Conservation (phyloP, 1,140 invertebrate genomes). For the Calosoma granatense region DNA sequence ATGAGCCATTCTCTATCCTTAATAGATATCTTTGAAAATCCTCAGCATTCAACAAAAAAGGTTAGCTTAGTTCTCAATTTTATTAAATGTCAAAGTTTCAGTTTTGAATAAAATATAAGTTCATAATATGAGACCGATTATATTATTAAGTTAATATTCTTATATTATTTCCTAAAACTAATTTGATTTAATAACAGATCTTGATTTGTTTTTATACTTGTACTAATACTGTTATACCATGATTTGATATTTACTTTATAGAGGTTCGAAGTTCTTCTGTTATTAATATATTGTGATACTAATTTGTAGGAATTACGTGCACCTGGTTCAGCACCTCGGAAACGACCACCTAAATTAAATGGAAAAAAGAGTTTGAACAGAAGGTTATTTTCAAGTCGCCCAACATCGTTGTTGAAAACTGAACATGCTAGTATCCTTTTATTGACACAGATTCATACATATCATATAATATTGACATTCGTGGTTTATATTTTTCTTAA, state of each 20-base stretch:
- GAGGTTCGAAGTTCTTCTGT: too few relatives aligned
- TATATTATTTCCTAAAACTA: neutral
- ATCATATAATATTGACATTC: neutral
- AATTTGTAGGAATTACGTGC: neutral
- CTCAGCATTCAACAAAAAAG: neutral
- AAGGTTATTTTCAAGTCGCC: neutral
- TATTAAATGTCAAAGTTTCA: neutral
- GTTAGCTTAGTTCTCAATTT: neutral
- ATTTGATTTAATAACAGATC: neutral
- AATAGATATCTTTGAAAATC: neutral
- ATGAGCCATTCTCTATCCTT: too few relatives aligned
- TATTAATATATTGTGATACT: too few relatives aligned
- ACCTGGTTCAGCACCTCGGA: neutral
- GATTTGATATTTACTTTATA: too few relatives aligned
- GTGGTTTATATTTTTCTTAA: constrained; percentile 11
- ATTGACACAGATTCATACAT: neutral
- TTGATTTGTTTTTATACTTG: too few relatives aligned
- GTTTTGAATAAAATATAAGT: neutral
- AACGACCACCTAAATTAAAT: neutral
- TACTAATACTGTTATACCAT: too few relatives aligned
- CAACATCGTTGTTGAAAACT: neutral
- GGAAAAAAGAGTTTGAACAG: neutral
- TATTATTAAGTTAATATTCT: too few relatives aligned
- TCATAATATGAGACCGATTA: too few relatives aligned
- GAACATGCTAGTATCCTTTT: neutral